Base-by-base conservation (phyloP, 2,888 invertebrate genomes). In the Napeogenes sylphis region DNA sequence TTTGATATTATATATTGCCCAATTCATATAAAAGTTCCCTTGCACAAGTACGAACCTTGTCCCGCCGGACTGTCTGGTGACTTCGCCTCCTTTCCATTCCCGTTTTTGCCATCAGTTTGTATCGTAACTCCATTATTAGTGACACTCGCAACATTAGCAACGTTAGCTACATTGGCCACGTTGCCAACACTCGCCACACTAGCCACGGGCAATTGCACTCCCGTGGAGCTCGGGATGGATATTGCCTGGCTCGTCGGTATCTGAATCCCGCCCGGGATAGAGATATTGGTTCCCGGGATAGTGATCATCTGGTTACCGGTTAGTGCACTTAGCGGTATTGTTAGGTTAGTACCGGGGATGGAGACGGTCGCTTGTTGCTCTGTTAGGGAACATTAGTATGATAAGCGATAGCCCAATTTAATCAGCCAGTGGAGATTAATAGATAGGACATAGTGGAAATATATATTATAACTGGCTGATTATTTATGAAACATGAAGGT, bases 321-420 rank as follows among this genome's bases (percentile, higher is more conserved):
- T 76, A 91, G 76, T 70, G 90, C 88, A 78, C 84, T 85, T 75
- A 91, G 73, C 60, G 93, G 93, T 72, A 93, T 92, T 76, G 91
- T 87, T 72, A 93, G 87, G 83, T 93, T 93, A 75, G 93, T 93
- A 78, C 93, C 93, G 63, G 93, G 93, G 73, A 93, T 92, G 59
- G 91, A 91, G 73, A 93, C 83, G 67, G 92, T 87, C 70, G 93
- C 88, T 80, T 87, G 88, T 75, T 90, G 90, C 75, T 90, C 90
- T 90, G 89, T 82, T 81, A 82, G 81, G 67, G 61, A 65, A 80
- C 76, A 89, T 90, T 90, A 90, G 90, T 90, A 86, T 80, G 85
- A 80, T 76, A 77, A 83, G 86, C 84, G 75, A 70, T 67, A 75
- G 77, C 55, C 65, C 65, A 66, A 70, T 68, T 35, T 56, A 51